Conservation (phyloP, 1,140 invertebrate species). For the Brachionus rubens region DNA sequence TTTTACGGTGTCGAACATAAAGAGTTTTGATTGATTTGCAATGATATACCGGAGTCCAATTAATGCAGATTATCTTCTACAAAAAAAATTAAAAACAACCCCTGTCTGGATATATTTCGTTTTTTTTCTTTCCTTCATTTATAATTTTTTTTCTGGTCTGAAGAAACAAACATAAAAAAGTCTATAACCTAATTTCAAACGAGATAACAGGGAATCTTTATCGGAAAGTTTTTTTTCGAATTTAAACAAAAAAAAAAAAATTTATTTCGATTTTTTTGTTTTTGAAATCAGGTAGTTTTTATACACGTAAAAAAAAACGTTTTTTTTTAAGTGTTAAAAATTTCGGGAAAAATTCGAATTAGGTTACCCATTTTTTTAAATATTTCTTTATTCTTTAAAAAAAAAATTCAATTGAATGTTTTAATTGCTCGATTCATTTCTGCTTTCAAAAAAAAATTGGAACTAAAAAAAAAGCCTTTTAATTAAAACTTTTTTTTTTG, state of each 20-base stretch:
- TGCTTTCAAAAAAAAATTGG: slow-evolving; percentile 15
- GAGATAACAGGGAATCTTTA: slow-evolving; percentile 12
- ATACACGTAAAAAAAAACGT: background rate
- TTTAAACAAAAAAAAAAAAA: too few relatives aligned
- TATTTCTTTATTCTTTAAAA: slow-evolving; percentile 9
- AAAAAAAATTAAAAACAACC: slow-evolving; percentile 10
- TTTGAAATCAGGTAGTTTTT: background rate
- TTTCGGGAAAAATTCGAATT: slow-evolving; percentile 19
- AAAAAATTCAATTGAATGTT: slow-evolving; percentile 31
- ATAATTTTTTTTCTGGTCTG: slow-evolving; percentile 40
- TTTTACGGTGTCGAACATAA: slow-evolving; percentile 37
- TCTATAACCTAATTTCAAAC: slow-evolving; percentile 21
- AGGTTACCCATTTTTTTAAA: slow-evolving; percentile 30
- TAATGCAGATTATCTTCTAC: slow-evolving; percentile 21
- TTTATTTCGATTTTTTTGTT: too few relatives aligned
- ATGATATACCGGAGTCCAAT: slow-evolving; percentile 40
- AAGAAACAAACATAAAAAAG: slow-evolving; percentile 4
- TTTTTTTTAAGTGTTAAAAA: slow-evolving; percentile 25
- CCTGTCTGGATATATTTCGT: slow-evolving; percentile 16
- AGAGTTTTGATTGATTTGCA: slow-evolving; percentile 29
- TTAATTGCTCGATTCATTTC: slow-evolving; percentile 28
- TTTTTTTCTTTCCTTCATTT: slow-evolving; percentile 16
- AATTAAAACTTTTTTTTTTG: background rate
- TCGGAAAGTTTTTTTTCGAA: background rate
- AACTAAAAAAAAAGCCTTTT: slow-evolving; percentile 28